These are phyloP conservation scores for Euplagia quadripunctaria DNA, from an alignment of 2,888 invertebrate genomes.

Conservation along the genomic window DNA sequence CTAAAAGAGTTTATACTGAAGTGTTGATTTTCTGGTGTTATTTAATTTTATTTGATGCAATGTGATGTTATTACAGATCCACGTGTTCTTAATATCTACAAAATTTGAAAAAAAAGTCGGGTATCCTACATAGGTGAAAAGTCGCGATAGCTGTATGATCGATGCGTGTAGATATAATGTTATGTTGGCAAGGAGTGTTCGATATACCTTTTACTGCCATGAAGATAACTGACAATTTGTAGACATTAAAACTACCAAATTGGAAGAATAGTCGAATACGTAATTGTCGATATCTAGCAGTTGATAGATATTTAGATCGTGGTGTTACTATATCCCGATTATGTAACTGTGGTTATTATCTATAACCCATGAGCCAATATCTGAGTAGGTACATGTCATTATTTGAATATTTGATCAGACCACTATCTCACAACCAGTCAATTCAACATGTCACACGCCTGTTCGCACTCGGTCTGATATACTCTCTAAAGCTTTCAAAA, in stretches of 20 bases:
- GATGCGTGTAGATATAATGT: too few species aligned
- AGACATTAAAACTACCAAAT: too few species aligned
- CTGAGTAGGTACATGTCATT: background rate
- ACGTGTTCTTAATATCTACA: too few species aligned
- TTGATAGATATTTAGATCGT: background rate
- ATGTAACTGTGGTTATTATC: background rate
- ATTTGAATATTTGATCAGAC: conserved; percentile 14
- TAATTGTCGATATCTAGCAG: background rate
- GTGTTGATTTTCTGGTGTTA: background rate
- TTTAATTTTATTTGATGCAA: too few species aligned
- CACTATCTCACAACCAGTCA: conserved; percentile 14
- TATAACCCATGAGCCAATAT: background rate
- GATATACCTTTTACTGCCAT: too few species aligned
- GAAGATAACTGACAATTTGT: too few species aligned
- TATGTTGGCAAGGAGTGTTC: too few species aligned
- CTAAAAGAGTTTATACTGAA: background rate
- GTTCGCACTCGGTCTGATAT: conserved; percentile 36
- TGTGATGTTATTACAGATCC: too few species aligned
- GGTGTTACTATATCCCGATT: background rate
- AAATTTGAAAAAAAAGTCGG: too few species aligned
- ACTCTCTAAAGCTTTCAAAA: conserved; percentile 51
- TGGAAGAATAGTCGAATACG: too few species aligned
- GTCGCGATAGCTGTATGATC: too few species aligned
- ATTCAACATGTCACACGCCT: conserved; percentile 17
- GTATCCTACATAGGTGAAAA: too few species aligned